Evolutionary conservation across 2,888 invertebrate genomes (phyloP).

Genomic region (Xestia rhomboidea): DNA sequence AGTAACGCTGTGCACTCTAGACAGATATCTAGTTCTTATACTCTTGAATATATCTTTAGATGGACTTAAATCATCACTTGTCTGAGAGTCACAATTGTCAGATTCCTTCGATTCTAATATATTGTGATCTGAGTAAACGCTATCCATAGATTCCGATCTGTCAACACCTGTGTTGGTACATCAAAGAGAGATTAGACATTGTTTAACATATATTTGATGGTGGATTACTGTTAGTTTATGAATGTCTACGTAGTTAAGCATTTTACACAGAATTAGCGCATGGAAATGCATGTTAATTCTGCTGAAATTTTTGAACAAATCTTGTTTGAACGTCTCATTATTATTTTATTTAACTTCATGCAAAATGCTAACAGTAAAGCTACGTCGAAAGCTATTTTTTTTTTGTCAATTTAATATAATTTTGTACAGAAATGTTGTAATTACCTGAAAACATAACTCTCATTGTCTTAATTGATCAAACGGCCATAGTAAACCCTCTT

Average conservation of each 20-base stretch:
- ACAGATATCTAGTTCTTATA: slow-evolving; percentile 85
- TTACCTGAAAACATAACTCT: slow-evolving; percentile 29
- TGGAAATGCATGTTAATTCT: slow-evolving; percentile 82
- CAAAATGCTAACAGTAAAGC: slow-evolving; percentile 31
- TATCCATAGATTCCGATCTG: slow-evolving; percentile 85
- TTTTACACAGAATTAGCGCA: slow-evolving; percentile 86
- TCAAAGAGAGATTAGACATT: slow-evolving; percentile 83
- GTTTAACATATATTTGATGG: slow-evolving; percentile 65
- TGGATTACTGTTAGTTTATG: slow-evolving; percentile 75
- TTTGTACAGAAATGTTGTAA: slow-evolving; percentile 1
- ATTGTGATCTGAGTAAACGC: slow-evolving; percentile 81
- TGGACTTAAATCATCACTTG: slow-evolving; percentile 77
- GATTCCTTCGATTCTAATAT: slow-evolving; percentile 76
- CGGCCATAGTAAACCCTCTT: neutral
- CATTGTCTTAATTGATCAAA: neutral
- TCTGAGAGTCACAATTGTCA: slow-evolving; percentile 75
- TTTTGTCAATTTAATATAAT: neutral
- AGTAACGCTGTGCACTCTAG: slow-evolving; percentile 84
- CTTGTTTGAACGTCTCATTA: slow-evolving; percentile 11
- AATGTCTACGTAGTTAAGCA: slow-evolving; percentile 74
- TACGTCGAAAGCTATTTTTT: neutral
- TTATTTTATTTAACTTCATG: slow-evolving; percentile 52
- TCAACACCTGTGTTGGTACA: slow-evolving; percentile 88
- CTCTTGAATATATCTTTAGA: slow-evolving; percentile 84
- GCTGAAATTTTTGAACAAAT: slow-evolving; percentile 51